Evolutionary conservation across 1,140 invertebrate genomes (phyloP), one percentile per base, ranked within the genome.

Genomic region (Pissodes strobi): DNA sequence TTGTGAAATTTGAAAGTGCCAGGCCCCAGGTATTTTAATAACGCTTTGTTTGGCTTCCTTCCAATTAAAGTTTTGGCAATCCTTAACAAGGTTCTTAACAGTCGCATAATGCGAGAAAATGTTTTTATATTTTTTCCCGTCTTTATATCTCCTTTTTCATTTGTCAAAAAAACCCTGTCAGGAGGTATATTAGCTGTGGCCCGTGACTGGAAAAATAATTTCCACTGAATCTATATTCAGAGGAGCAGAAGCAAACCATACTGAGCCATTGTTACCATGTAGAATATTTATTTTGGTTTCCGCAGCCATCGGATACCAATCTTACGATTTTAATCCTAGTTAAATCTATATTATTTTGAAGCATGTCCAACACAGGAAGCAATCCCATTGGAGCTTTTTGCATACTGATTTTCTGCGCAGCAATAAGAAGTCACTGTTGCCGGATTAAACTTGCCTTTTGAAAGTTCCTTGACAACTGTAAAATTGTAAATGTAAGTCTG

Each of bases 211-310:
- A n/a, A n/a, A n/a, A n/a, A n/a, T 18, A 27, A n/a, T n/a, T n/a
- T n/a, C n/a, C n/a, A n/a, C n/a, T n/a, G n/a, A n/a, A n/a, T n/a
- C n/a, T n/a, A n/a, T n/a, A n/a, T n/a, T n/a, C n/a, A n/a, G n/a
- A n/a, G n/a, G n/a, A n/a, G n/a, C n/a, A n/a, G n/a, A n/a, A n/a
- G n/a, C n/a, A n/a, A n/a, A n/a, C n/a, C n/a, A n/a, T n/a, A n/a
- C n/a, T n/a, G 53, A 22, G 37, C 13, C 18, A 61, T 60, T 17
- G 10, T 10, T 9, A 53, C 10, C 23, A 61, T 10, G 38, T 8
- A 30, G 12, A 13, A 37, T 21, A 37, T 53, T 61, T 53, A 53
- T 15, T 60, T 60, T 39, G 52, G 57, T n/a, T n/a, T n/a, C n/a
- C n/a, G n/a, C n/a, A n/a, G n/a, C n/a, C n/a, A n/a, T n/a, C n/a